A percentile compares a stretch with the other conserved stretches of the same genome.
Conservation (phyloP, 2,113 vertebrate genomes). For the Ophthalmotilapia sp. region DNA sequence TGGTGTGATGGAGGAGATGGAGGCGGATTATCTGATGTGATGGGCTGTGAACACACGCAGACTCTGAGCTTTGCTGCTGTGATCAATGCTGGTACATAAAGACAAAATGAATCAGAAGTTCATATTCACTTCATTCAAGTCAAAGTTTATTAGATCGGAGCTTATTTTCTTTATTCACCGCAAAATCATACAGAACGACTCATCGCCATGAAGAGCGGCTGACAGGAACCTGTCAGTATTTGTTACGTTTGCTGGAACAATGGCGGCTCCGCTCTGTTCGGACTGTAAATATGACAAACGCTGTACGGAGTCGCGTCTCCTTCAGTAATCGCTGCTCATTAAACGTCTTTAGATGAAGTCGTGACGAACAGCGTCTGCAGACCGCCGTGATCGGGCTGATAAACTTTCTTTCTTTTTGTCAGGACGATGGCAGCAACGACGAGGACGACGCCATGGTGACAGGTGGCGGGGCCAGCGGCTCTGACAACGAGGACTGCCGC, state of each 20-base stretch:
- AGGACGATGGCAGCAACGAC: conserved; percentile 84
- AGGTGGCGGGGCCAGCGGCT: conserved; percentile 58
- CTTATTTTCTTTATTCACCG: not conserved
- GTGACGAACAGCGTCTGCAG: not conserved
- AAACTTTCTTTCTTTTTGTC: not conserved
- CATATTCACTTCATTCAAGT: not conserved
- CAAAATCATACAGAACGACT: rapidly evolving
- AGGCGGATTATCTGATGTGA: not conserved
- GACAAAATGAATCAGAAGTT: not conserved
- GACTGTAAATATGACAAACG: not conserved
- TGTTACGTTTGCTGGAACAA: rapidly evolving
- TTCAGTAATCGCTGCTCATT: not conserved
- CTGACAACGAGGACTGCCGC: conserved; percentile 45
- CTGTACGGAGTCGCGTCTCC: not conserved
- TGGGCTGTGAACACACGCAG: rapidly evolving
- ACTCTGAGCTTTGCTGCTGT: not conserved
- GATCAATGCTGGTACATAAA: not conserved
- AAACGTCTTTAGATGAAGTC: not conserved
- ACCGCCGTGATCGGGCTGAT: not conserved
- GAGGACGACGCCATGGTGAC: conserved; percentile 65
- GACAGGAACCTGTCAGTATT: not conserved
- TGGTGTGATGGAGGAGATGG: not conserved
- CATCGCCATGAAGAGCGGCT: not conserved
- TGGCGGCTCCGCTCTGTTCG: not conserved
- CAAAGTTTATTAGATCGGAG: rapidly evolving